Percentiles rank a stretch among this genome's conserved stretches.
Conservation (phyloP, 1,140 invertebrate genomes). For the Aphis craccivora region DNA sequence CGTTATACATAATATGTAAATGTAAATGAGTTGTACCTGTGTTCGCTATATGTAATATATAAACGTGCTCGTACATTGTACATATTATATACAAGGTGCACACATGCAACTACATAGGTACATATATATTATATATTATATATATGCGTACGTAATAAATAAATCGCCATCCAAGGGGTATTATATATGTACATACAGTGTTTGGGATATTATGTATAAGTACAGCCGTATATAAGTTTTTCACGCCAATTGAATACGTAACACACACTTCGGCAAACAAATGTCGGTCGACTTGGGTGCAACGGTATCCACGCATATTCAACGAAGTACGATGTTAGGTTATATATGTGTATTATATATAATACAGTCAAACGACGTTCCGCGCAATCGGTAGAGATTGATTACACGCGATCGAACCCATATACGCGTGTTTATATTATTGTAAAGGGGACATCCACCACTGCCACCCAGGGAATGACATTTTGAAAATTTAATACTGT, state of each 20-base stretch:
- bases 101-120: background rate
- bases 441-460: background rate
- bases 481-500: constrained; percentile 36
- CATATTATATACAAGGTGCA: background rate
- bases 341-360: background rate
- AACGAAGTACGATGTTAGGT: background rate
- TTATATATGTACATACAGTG: too few species aligned
- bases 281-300: background rate
- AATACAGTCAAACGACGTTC: background rate
- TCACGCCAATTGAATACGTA: constrained; percentile 17
- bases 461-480: background rate
- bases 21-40: background rate
- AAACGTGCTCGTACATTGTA: background rate
- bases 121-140: background rate
- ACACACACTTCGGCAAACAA: background rate
- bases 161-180: background rate
- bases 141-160: background rate
- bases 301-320: background rate
- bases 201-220: background rate
- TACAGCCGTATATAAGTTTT: background rate
- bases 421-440: background rate
- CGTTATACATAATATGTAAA: background rate
- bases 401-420: background rate
- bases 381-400: constrained; percentile 26
- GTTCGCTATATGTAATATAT: background rate